These are phyloP conservation scores for Macquaria ambigua DNA, from an alignment of 2,113 vertebrate genomes.

Conservation along the genomic window DNA sequence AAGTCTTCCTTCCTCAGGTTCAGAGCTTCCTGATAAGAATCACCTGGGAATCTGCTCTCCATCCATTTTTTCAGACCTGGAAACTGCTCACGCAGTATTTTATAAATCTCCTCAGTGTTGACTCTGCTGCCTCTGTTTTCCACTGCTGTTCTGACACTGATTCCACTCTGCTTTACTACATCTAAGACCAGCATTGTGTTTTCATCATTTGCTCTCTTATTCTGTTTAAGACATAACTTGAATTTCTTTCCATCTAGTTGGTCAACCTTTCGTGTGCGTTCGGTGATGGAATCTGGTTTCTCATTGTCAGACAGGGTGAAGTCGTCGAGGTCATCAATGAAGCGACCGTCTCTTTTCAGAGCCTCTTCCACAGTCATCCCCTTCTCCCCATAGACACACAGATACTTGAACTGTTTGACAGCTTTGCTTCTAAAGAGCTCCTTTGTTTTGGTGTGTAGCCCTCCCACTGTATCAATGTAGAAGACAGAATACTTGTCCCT, in stretches of 20 bases:
- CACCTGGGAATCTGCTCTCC: not conserved
- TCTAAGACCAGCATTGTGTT: fast-evolving
- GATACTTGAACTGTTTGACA: not conserved
- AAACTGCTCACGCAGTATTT: not conserved
- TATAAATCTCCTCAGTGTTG: fast-evolving
- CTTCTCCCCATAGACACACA: conserved; percentile 53
- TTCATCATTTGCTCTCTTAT: fast-evolving
- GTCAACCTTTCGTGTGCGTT: not conserved
- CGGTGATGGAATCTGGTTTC: fast-evolving
- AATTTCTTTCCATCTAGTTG: fast-evolving
- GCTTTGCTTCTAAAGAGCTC: not conserved
- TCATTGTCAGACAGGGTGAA: not conserved
- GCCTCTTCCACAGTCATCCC: conserved; percentile 39
- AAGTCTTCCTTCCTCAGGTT: conserved; percentile 27
- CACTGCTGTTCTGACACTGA: not conserved
- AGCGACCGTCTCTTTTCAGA: conserved; percentile 46
- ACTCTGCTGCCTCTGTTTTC: not conserved
- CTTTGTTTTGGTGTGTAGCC: fast-evolving
- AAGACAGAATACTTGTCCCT: conserved; percentile 6
- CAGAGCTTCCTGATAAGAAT: not conserved
- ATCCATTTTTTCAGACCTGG: not conserved
- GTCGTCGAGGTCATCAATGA: fast-evolving
- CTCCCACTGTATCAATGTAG: conserved; percentile 17
- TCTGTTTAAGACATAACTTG: not conserved
- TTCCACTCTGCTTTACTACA: fast-evolving